A percentile compares a stretch with the other conserved stretches of the same genome.
These are phyloP conservation scores for Semnornis frantzii DNA, from an alignment of 2,113 vertebrate genomes.

Conservation along the genomic window DNA sequence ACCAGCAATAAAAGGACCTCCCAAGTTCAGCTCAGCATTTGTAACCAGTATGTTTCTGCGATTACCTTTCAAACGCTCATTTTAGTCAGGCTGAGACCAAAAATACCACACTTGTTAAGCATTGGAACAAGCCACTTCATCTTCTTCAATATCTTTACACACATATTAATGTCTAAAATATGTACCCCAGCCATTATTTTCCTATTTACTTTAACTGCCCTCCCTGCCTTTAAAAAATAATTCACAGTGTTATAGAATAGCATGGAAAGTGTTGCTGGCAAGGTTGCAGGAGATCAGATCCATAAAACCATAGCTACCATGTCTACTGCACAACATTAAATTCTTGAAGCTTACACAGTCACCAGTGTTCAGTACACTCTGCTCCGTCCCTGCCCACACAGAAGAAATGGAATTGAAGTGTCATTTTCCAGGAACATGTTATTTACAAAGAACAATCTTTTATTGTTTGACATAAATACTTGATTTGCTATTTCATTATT, in stretches of 20 bases:
- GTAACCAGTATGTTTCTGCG: background rate
- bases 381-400: background rate
- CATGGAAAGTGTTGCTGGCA: background rate
- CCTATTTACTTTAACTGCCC: background rate
- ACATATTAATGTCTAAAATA: background rate
- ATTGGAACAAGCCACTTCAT: background rate
- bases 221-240: background rate
- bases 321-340: background rate
- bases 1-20: slow-evolving; percentile 35
- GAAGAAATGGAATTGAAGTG: background rate
- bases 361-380: background rate
- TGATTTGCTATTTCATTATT: background rate
- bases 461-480: background rate
- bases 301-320: fast-evolving
- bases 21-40: background rate
- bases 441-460: background rate
- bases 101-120: background rate
- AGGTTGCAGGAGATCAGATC: background rate
- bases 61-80: background rate
- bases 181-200: background rate
- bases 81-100: background rate
- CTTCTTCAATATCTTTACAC: background rate
- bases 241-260: background rate
- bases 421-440: background rate
- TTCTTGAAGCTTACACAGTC: background rate